Evolutionary conservation across 2,797 vertebrate genomes (phyloP).

Genomic region (Muscicapa comitata): DNA sequence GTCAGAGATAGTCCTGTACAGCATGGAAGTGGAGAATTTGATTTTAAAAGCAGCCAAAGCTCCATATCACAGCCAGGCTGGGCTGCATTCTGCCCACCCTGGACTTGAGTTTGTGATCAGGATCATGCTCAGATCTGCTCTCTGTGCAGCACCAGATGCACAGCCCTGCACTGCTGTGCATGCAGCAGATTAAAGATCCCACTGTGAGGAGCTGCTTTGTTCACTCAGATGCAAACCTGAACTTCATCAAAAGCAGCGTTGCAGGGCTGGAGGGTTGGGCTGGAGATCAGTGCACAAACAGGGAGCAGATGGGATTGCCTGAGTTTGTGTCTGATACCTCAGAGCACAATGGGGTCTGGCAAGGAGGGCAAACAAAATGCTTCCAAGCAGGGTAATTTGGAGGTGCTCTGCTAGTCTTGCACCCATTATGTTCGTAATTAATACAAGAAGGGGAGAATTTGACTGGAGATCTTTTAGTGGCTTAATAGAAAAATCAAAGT

Average conservation of each 20-base stretch:
- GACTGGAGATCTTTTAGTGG: neutral
- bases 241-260: neutral
- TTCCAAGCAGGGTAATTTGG: neutral
- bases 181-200: neutral
- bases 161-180: neutral
- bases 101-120: neutral
- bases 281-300: neutral
- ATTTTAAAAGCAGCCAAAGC: neutral
- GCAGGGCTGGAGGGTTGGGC: neutral
- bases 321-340: neutral
- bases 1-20: neutral
- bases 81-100: neutral
- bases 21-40: neutral
- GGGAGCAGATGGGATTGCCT: neutral
- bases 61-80: neutral
- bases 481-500: neutral
- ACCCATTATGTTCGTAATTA: neutral
- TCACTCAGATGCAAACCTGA: neutral
- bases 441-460: neutral
- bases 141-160: neutral
- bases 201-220: neutral
- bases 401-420: neutral
- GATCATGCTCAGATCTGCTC: neutral
- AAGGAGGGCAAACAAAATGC: neutral
- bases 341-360: neutral